A percentile compares a stretch with the other conserved stretches of the same genome.
Conservation (phyloP, 1,140 invertebrate genomes). For the Philotrypesis tridentata region DNA sequence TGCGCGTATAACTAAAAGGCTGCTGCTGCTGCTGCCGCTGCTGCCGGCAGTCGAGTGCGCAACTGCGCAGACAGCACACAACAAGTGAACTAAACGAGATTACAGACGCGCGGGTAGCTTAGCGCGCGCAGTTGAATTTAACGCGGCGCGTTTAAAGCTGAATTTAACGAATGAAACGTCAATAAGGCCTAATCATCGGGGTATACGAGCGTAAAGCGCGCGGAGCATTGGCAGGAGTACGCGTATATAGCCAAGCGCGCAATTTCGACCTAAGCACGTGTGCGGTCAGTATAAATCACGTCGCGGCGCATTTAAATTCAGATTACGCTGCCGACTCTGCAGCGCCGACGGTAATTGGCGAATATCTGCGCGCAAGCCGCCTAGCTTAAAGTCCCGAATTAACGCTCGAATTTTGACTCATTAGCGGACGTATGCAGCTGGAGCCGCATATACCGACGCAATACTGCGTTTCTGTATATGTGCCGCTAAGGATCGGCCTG, state of each 20-base stretch:
- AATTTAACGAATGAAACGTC: slow-evolving; percentile 59
- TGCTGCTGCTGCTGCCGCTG: too few species aligned
- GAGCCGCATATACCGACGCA: too few species aligned
- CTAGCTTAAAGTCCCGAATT: slow-evolving; percentile 58
- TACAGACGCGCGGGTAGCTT: neutral
- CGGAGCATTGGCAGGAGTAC: slow-evolving; percentile 46
- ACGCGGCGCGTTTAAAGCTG: neutral
- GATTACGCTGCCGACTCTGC: slow-evolving; percentile 30
- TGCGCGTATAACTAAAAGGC: neutral
- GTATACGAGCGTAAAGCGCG: slow-evolving; percentile 12
- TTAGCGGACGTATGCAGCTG: slow-evolving; percentile 33
- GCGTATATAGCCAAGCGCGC: slow-evolving; percentile 63
- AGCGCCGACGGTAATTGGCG: slow-evolving; percentile 35
- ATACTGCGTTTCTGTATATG: neutral
- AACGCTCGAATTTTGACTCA: slow-evolving; percentile 61
- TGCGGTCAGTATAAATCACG: slow-evolving; percentile 67
- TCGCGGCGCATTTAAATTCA: slow-evolving; percentile 47
- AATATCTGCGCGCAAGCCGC: slow-evolving; percentile 51
- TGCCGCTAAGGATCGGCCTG: neutral
- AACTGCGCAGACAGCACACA: neutral
- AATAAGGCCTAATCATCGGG: slow-evolving; percentile 69
- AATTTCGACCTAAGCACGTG: slow-evolving; percentile 71
- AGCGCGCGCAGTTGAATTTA: slow-evolving; percentile 17
- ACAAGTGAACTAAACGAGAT: neutral
- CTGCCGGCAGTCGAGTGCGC: too few species aligned